Evolutionary conservation across 2,113 vertebrate genomes (phyloP).

Genomic region (Anoplopoma fimbria): DNA sequence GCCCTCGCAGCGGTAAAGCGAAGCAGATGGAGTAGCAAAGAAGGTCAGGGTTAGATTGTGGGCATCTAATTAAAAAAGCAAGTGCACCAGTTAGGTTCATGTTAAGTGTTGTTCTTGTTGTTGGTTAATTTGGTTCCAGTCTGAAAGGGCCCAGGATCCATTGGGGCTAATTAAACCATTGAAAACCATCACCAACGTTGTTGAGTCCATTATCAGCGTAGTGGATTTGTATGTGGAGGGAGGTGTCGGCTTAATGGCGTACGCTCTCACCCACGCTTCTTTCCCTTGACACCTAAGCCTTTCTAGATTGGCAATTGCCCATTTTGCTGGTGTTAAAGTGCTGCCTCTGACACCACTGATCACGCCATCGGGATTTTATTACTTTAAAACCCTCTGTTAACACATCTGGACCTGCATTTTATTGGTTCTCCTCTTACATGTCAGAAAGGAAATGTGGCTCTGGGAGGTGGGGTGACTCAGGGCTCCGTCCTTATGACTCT

Average conservation of each 20-base stretch:
- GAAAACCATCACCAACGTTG: not conserved
- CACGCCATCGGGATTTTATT: not conserved
- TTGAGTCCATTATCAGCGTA: not conserved
- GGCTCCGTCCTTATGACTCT: not conserved
- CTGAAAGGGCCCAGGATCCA: not conserved
- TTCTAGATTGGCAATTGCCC: not conserved
- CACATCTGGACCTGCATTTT: not conserved
- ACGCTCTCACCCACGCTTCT: constrained; percentile 6
- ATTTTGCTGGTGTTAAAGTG: constrained; percentile 5
- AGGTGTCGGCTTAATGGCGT: not conserved
- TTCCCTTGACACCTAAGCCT: constrained; percentile 23
- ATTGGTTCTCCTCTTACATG: not conserved
- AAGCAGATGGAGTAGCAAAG: constrained; percentile 22
- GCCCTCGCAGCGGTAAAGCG: not conserved
- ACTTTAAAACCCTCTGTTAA: not conserved
- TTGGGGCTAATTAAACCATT: not conserved
- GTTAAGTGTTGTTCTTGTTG: not conserved
- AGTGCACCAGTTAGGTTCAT: not conserved
- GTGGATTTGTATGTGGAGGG: not conserved
- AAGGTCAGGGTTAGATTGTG: constrained; percentile 11
- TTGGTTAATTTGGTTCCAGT: not conserved
- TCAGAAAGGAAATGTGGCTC: not conserved
- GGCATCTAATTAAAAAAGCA: not conserved
- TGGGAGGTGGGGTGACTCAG: constrained; percentile 16
- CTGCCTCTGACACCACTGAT: constrained; percentile 5